These are phyloP conservation scores for Biston stratarius DNA, from an alignment of 2,888 invertebrate species.

Conservation along the genomic window DNA sequence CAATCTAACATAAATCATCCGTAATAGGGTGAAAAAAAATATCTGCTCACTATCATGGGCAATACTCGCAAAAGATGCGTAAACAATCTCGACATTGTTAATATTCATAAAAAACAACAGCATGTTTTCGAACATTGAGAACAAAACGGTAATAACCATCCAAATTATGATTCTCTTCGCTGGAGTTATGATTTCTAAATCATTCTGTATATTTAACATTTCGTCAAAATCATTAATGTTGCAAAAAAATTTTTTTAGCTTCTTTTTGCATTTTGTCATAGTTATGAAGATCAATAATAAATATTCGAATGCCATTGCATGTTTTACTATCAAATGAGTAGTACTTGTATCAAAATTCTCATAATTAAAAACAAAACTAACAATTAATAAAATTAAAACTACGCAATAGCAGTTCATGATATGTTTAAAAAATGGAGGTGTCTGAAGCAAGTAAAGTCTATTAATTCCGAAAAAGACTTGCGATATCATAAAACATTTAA, in stretches of 20 bases:
- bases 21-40: conserved; percentile 4
- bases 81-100: not conserved
- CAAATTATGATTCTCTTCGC: conserved; percentile 40
- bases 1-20: conserved; percentile 57
- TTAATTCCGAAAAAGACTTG: conserved; percentile 54
- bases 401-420: conserved; percentile 22
- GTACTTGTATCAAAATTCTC: not conserved
- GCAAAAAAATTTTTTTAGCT: conserved; percentile 51
- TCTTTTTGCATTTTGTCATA: conserved; percentile 16
- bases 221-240: conserved; percentile 59
- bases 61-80: not conserved
- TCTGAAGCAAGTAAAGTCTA: conserved; percentile 53
- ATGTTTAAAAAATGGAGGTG: not conserved
- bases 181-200: conserved; percentile 46
- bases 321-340: not conserved
- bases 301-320: not conserved
- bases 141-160: not conserved
- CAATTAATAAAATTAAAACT: conserved; percentile 36
- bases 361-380: conserved; percentile 13
- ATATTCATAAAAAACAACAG: not conserved
- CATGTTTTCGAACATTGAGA: not conserved
- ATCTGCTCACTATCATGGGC: conserved; percentile 10
- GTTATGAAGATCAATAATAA: not conserved
- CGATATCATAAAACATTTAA: conserved; percentile 48
- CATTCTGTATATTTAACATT: conserved; percentile 56